Evolutionary conservation across 2,888 invertebrate species (phyloP), one percentile per base, ranked within the genome.

Genomic region (Tolmerus cingulatus): DNA sequence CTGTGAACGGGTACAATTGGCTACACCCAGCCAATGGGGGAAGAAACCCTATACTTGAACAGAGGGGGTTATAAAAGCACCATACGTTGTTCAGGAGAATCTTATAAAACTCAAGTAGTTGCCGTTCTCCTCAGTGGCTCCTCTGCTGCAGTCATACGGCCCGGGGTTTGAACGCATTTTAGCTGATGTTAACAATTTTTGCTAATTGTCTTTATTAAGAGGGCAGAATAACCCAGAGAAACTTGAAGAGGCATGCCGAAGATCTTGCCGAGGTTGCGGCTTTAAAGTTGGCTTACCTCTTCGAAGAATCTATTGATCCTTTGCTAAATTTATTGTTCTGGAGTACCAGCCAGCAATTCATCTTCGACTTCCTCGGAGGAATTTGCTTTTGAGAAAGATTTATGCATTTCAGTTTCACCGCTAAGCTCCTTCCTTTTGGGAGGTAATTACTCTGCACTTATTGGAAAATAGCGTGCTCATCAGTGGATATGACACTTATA

Each of bases 201-300:
- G 77, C 77, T 77, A 77, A 77, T 77, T 77, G 77, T 77, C 77
- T 77, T 37, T 77, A 77, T 40, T 77, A 34, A 77, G 37, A 37
- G 37, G 77, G 37, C 77, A 37, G 66, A 23, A 27, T 66, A 66
- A 66, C 66, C 66, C 66, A 66, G 27, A 66, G 66, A 66, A 66
- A 66, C 66, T 66, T 66, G 66, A 66, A 66, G 66, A 66, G 66
- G 66, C 66, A 23, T 66, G 9, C 66, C 66, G 9, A 46, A 66
- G 66, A 66, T 66, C 66, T 5, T 66, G 66, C 66, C 66, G 66
- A 66, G 19, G 66, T 23, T 66, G 66, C 66, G 66, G 66, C 66
- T 66, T n/a, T 66, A 27, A 66, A 66, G 66, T 66, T 66, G 66
- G 66, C 66, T 66, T 66, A 7, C 66, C 66, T 27, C 66, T 66